Evolutionary conservation across 2,888 invertebrate genomes (phyloP).

Genomic region (Lacanobia oleracea): DNA sequence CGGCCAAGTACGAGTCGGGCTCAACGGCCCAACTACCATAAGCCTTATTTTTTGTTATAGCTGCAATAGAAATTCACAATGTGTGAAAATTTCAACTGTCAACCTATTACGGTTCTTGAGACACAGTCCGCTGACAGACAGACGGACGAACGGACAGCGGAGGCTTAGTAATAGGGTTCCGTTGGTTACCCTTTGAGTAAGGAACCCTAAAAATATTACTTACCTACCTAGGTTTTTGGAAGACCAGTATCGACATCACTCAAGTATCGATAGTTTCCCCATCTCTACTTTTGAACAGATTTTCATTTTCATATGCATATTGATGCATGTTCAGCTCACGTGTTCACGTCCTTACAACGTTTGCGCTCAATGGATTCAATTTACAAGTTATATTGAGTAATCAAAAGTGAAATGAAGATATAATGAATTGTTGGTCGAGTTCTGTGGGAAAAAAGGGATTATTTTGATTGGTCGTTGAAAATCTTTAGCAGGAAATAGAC

Average conservation of each 20-base stretch:
- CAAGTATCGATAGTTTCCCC: conserved; percentile 13
- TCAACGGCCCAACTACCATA: too few species aligned
- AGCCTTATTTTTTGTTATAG: too few species aligned
- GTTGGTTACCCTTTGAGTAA: too few species aligned
- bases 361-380: conserved; percentile 59
- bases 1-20: too few species aligned
- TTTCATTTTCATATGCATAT: conserved; percentile 84
- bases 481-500: neutral
- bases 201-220: too few species aligned
- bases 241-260: neutral
- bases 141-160: too few species aligned
- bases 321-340: conserved; percentile 76
- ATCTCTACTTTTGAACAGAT: conserved; percentile 66
- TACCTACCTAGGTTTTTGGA: too few species aligned
- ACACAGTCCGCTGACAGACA: too few species aligned
- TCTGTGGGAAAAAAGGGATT: neutral
- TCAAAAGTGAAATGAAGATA: conserved; percentile 49
- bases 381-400: conserved; percentile 55
- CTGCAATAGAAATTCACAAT: too few species aligned
- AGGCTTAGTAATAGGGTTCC: too few species aligned
- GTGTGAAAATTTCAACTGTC: too few species aligned
- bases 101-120: too few species aligned
- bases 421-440: conserved; percentile 43
- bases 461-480: neutral
- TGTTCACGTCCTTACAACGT: conserved; percentile 70